These are phyloP conservation scores for Chironex yamaguchii DNA, from an alignment of 30 jellyfish, hydroid and myxozoan species.

Conservation along the genomic window DNA sequence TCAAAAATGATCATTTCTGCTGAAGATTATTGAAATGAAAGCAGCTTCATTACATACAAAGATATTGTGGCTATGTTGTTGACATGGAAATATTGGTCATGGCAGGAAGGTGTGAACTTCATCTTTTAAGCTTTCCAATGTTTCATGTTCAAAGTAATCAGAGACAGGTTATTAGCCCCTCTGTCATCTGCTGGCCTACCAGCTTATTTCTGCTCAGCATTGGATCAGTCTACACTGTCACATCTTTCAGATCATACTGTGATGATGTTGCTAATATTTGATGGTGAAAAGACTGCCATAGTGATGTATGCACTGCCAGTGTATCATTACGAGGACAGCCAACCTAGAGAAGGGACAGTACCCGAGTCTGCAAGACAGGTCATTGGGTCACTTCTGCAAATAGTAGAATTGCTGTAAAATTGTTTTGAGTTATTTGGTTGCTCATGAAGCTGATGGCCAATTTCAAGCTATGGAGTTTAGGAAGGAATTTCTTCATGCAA, in stretches of 20 bases:
- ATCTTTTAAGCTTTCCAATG: too few species aligned
- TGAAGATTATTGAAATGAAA: too few species aligned
- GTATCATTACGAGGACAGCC: not conserved
- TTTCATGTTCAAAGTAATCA: too few species aligned
- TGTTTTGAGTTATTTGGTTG: slow-evolving; percentile 17
- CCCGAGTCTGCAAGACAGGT: slow-evolving; percentile 43
- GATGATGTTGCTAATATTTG: slow-evolving; percentile 43
- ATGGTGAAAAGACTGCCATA: slow-evolving; percentile 48
- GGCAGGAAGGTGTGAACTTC: too few species aligned
- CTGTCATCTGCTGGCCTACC: slow-evolving; percentile 45
- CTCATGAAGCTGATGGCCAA: slow-evolving; percentile 57
- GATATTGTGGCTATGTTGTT: too few species aligned
- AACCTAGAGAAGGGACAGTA: slow-evolving; percentile 37
- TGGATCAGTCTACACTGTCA: slow-evolving; percentile 46
- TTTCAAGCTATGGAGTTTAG: slow-evolving; percentile 42
- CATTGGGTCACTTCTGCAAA: too few species aligned
- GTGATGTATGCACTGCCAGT: slow-evolving; percentile 44
- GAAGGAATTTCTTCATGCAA: slow-evolving; percentile 12
- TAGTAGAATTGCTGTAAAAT: too few species aligned
- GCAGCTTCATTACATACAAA: too few species aligned
- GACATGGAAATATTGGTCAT: too few species aligned
- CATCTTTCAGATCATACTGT: slow-evolving; percentile 44
- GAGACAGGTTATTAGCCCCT: too few species aligned
- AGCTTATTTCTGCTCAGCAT: slow-evolving; percentile 15
- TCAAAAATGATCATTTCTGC: too few species aligned